Evolutionary conservation across 2,888 invertebrate genomes (phyloP).

Genomic region (Hyalella azteca): DNA sequence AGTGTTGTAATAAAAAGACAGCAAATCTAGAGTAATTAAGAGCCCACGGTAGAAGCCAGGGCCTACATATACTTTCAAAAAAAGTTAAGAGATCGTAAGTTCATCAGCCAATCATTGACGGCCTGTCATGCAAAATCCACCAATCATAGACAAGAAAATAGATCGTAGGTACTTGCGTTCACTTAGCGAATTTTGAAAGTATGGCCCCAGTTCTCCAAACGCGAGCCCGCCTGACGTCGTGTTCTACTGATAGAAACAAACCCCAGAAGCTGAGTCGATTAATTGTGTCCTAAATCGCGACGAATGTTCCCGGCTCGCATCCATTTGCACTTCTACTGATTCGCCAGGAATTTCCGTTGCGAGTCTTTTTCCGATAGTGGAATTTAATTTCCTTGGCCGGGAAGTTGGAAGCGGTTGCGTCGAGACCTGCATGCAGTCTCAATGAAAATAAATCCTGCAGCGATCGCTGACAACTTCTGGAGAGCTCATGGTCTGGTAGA

Average conservation of each 20-base stretch:
- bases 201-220: no score
- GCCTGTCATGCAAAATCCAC: no score
- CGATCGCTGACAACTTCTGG: slow-evolving; percentile 18
- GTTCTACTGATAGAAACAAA: neutral
- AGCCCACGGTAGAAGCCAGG: no score
- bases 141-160: no score
- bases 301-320: slow-evolving; percentile 30
- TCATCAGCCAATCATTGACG: no score
- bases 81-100: no score
- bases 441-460: neutral
- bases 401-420: slow-evolving; percentile 17
- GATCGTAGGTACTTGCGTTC: no score
- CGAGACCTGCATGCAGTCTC: slow-evolving; percentile 18
- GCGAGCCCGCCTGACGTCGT: no score
- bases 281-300: slow-evolving; percentile 18
- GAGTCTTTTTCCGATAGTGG: neutral
- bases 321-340: slow-evolving; percentile 33
- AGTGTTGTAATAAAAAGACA: no score
- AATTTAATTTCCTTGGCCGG: slow-evolving; percentile 33
- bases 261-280: slow-evolving; percentile 18
- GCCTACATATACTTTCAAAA: no score
- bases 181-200: no score
- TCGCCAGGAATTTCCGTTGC: slow-evolving; percentile 18
- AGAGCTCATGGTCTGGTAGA: neutral
- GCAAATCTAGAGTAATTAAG: no score